phyloP scores from a whole-genome alignment of 2,888 invertebrate genomes.

The Hypomecis punctinalis region DNA sequence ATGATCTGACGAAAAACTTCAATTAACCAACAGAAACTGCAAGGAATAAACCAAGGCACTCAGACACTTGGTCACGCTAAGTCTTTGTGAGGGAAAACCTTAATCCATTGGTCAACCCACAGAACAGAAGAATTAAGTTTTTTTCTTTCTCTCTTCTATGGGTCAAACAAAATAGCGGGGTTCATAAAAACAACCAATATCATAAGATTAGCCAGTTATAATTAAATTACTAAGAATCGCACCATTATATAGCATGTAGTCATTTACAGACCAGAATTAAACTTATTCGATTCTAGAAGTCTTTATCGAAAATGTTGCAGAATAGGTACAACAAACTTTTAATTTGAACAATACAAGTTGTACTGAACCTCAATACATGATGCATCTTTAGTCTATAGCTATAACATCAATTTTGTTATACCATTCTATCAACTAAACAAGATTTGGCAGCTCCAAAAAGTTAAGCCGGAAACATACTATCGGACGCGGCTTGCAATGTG shows the following conservation, averaged over 20 bases:
- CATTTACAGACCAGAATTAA: conserved; percentile 1
- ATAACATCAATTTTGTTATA: background rate
- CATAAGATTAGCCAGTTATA: conserved; percentile 48
- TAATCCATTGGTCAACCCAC: too few species aligned
- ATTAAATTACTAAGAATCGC: conserved; percentile 31
- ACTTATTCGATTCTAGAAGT: conserved; percentile 8
- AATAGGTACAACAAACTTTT: conserved; percentile 2
- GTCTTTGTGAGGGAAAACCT: too few species aligned
- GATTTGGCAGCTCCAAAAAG: too few species aligned
- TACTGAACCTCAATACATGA: background rate
- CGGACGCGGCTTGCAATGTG: background rate
- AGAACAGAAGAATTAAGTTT: too few species aligned
- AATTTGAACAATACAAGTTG: background rate
- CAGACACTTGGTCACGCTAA: too few species aligned
- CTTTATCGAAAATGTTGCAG: too few species aligned
- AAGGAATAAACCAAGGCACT: too few species aligned
- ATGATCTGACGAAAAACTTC: too few species aligned
- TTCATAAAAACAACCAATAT: conserved; percentile 16
- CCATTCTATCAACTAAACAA: too few species aligned
- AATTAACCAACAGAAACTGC: too few species aligned
- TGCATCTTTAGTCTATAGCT: background rate
- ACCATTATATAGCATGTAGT: conserved; percentile 2
- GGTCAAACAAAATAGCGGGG: background rate
- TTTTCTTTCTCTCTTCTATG: background rate
- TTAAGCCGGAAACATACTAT: too few species aligned